phyloP scores from a whole-genome alignment of 1,140 invertebrate species.

The Drosophila busckii region DNA sequence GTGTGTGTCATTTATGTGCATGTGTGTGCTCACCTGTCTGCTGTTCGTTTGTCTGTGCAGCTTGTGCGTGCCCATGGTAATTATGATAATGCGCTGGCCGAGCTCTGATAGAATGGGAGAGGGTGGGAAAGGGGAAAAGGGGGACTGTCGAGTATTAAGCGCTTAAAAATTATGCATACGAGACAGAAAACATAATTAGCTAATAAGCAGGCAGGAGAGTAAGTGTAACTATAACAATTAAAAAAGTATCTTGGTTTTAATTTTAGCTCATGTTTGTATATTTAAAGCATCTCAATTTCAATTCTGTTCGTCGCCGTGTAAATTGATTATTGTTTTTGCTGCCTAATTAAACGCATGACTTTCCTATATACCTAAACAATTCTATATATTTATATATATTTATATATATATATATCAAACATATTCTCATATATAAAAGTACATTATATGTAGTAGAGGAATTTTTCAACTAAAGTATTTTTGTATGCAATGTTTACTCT shows the following conservation, averaged over 20 bases:
- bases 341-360: slow-evolving; percentile 58
- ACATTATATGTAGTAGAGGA: slow-evolving; percentile 59
- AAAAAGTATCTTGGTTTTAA: no score
- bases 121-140: no score
- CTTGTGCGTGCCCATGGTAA: slow-evolving; percentile 46
- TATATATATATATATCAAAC: slow-evolving; percentile 11
- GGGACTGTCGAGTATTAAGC: slow-evolving; percentile 35
- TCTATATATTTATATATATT: slow-evolving; percentile 10
- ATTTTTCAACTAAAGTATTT: slow-evolving; percentile 69
- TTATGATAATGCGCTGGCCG: slow-evolving; percentile 61
- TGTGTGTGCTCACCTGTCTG: slow-evolving; percentile 23
- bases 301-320: slow-evolving; percentile 39
- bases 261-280: slow-evolving; percentile 37
- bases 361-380: slow-evolving; percentile 26
- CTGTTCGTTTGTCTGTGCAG: slow-evolving; percentile 14
- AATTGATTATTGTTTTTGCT: slow-evolving; percentile 59
- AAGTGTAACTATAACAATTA: slow-evolving; percentile 9
- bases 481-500: slow-evolving; percentile 74
- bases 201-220: slow-evolving; percentile 28
- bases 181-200: slow-evolving; percentile 64
- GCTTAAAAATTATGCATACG: slow-evolving; percentile 65
- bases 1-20: slow-evolving; percentile 14
- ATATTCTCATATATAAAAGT: slow-evolving; percentile 25
- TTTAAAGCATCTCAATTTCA: slow-evolving; percentile 31
- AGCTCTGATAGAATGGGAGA: no score